A percentile compares a stretch with the other conserved stretches of the same genome.
These are phyloP conservation scores for Aporophyla lueneburgensis DNA, from an alignment of 2,888 invertebrate genomes.

Conservation along the genomic window DNA sequence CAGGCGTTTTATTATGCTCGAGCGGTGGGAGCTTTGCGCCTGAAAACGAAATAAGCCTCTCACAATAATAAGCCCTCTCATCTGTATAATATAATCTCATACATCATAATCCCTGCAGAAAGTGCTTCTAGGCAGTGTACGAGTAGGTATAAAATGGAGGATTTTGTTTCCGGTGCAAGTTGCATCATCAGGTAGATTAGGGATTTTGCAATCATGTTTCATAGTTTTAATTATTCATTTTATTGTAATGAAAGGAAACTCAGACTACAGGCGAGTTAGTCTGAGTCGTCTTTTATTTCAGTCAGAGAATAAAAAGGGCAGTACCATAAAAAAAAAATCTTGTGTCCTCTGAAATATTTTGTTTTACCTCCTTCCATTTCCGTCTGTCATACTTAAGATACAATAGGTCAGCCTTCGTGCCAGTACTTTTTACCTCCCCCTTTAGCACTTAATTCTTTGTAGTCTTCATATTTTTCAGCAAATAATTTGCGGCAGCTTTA, in stretches of 20 bases:
- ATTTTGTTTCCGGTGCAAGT: neutral
- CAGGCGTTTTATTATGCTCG: slow-evolving; percentile 19
- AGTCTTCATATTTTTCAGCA: neutral
- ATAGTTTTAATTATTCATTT: neutral
- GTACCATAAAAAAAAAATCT: neutral
- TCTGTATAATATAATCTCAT: slow-evolving; percentile 26
- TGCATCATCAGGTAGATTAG: neutral
- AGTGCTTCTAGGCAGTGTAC: neutral
- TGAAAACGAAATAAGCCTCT: slow-evolving; percentile 12
- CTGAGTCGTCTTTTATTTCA: neutral
- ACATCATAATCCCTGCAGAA: slow-evolving; percentile 3
- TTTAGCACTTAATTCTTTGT: neutral
- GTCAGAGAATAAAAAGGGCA: neutral
- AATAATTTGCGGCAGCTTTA: neutral
- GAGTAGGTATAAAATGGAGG: neutral
- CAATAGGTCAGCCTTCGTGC: neutral
- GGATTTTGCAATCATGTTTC: neutral
- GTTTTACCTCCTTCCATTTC: too few relatives aligned
- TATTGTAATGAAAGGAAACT: neutral
- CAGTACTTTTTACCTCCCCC: neutral
- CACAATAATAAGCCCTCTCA: slow-evolving; percentile 6
- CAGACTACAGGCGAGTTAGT: neutral
- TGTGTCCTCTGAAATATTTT: neutral
- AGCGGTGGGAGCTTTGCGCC: slow-evolving; percentile 4
- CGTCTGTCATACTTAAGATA: neutral